Base-by-base conservation (phyloP, 2,113 vertebrate genomes). In the Nothoprocta perdicaria region DNA sequence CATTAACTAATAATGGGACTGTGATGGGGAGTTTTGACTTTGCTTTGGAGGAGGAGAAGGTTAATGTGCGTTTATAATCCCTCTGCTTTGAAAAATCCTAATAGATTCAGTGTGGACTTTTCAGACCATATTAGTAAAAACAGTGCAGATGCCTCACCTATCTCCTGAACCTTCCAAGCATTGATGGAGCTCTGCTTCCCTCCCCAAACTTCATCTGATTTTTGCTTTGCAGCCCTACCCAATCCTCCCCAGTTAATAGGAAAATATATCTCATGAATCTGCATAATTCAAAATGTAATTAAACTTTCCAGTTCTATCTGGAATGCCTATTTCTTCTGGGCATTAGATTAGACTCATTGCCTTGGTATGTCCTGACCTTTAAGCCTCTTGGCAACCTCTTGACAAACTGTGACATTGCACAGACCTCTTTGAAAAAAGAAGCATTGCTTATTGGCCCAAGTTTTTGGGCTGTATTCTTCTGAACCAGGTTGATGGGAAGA, bases 1-100 rank as follows among this genome's bases (percentile, higher is more conserved):
- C 78, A 95, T 95, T 95, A 95, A 95, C 95, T 90, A 95, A 74
- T 92, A 95, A 95, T 87, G 86, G 67, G 35, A 61, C 40, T n/a
- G 12, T 22, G 35, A 86, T 9, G 58, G 90, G 27, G 78, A 95
- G 63, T 58, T 95, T 92, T 89, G 79, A 87, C 78, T 76, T 88
- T 84, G 81, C 67, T 93, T 79, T 84, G n/a, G 69, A 67, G 75
- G 71, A 93, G 53, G 66, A 53, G 63, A 91, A 95, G 62, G 84
- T 91, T 62, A 86, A 35, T 18, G 62, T 45, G 72, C 90, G 82
- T 80, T 90, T 84, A 66, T 46, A 60, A 33, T 84, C 29, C 29
- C 31, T 55, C 75, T 79, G 45, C 63, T 79, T 76, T 84, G 67
- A 69, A 86, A 90, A 93, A 66, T 72, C 41, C 45, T 14, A 8